These are phyloP conservation scores for Mallotus villosus DNA, from an alignment of 2,797 vertebrate species.

Conservation along the genomic window DNA sequence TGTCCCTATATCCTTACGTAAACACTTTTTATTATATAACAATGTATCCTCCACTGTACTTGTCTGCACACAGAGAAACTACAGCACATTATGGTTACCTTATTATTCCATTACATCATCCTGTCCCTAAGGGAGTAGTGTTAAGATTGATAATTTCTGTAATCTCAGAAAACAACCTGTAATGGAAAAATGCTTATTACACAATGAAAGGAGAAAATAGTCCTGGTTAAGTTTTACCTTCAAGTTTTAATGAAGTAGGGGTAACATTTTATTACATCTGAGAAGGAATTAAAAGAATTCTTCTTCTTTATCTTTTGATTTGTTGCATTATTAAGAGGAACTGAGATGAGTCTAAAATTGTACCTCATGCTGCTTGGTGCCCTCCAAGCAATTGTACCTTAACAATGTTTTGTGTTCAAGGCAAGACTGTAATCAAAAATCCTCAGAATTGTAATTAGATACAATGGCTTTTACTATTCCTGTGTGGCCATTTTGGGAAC, in stretches of 20 bases:
- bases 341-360: slow-evolving; percentile 62
- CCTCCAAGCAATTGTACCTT: slow-evolving; percentile 77
- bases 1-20: too few species aligned
- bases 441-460: slow-evolving; percentile 75
- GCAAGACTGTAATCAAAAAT: slow-evolving; percentile 76
- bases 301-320: slow-evolving; percentile 75
- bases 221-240: slow-evolving; percentile 59
- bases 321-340: slow-evolving; percentile 72
- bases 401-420: slow-evolving; percentile 77
- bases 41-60: too few species aligned
- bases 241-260: slow-evolving; percentile 69
- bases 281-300: slow-evolving; percentile 52
- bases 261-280: slow-evolving; percentile 66
- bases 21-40: too few species aligned
- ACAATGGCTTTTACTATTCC: slow-evolving; percentile 72
- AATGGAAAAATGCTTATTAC: slow-evolving; percentile 54
- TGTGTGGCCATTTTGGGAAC: slow-evolving; percentile 71
- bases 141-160: slow-evolving; percentile 60
- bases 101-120: slow-evolving; percentile 81
- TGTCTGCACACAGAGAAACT: slow-evolving; percentile 49
- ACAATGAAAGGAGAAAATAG: slow-evolving; percentile 48
- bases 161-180: slow-evolving; percentile 59
- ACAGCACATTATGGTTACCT: slow-evolving; percentile 64
- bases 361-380: slow-evolving; percentile 73
- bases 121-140: slow-evolving; percentile 58